These are phyloP conservation scores for Burhinus oedicnemus DNA, from an alignment of 2,113 vertebrate genomes.

Conservation along the genomic window DNA sequence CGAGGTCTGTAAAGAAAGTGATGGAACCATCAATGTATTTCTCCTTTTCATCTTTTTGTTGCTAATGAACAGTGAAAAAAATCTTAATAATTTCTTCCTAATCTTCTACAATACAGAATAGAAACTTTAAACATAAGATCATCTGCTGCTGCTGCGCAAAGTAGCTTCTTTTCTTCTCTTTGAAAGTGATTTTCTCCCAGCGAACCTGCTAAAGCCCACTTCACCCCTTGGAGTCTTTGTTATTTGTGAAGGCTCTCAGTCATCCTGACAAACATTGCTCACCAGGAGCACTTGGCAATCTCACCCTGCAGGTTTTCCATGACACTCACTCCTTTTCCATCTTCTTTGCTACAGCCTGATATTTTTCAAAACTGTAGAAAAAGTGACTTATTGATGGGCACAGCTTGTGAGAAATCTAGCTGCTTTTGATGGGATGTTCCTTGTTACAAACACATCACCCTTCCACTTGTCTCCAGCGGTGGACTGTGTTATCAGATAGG, in stretches of 20 bases:
- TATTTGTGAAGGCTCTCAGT: not conserved
- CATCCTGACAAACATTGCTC: not conserved
- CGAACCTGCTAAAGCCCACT: not conserved
- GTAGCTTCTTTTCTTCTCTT: not conserved
- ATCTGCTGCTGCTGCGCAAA: not conserved
- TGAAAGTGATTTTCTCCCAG: not conserved
- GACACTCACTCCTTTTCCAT: not conserved
- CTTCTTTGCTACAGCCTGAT: not conserved
- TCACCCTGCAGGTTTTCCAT: not conserved
- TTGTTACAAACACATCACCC: not conserved
- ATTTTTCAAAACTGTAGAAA: not conserved
- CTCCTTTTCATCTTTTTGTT: not conserved
- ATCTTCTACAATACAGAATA: not conserved
- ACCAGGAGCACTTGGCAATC: not conserved
- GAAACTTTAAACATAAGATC: not conserved
- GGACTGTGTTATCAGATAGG: not conserved
- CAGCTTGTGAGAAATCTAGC: not conserved
- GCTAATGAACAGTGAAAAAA: not conserved
- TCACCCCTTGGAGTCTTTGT: not conserved
- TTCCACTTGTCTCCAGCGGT: not conserved
- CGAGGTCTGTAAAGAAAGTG: not conserved
- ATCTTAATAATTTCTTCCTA: not conserved
- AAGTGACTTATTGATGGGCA: not conserved
- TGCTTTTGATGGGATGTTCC: not conserved
- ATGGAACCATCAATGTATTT: not conserved